These are phyloP conservation scores for Oikopleura dioica DNA, from an alignment of 23 tunicate species.

Conservation along the genomic window DNA sequence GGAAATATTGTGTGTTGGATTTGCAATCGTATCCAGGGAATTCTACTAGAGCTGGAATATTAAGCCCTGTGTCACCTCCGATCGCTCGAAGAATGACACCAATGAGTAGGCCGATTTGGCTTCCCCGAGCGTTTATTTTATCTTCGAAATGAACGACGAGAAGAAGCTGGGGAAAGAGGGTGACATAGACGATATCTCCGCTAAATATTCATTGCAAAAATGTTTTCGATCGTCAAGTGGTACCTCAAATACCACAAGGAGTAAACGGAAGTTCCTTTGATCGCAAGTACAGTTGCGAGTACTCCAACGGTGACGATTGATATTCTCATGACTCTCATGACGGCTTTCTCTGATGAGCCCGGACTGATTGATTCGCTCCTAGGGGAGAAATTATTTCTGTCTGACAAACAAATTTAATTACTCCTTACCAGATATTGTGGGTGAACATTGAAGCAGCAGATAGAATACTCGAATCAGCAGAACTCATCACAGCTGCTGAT, in stretches of 20 bases:
- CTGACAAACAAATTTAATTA: neutral
- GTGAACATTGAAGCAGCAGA: conserved; percentile 39
- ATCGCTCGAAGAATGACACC: neutral
- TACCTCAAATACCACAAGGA: conserved; percentile 32
- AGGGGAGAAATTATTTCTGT: neutral
- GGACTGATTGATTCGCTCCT: neutral
- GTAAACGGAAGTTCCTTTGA: conserved; percentile 44
- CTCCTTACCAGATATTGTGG: conserved; percentile 24
- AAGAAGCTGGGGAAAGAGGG: conserved; percentile 44
- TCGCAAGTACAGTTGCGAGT: conserved; percentile 37
- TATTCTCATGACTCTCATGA: conserved; percentile 31
- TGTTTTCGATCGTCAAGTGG: neutral
- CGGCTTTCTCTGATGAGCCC: conserved; percentile 23
- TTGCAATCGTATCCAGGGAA: conserved; percentile 4
- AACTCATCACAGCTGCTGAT: conserved; percentile 69
- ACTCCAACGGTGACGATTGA: conserved; percentile 29
- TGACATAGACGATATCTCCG: conserved; percentile 43
- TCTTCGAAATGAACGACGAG: conserved; percentile 8
- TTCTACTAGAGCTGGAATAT: neutral
- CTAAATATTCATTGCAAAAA: neutral
- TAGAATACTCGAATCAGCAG: conserved; percentile 50
- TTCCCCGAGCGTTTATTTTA: neutral
- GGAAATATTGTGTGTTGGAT: conserved; percentile 4
- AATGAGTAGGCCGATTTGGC: neutral
- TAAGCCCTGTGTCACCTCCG: neutral